Conservation (phyloP, 2,113 vertebrate species). For the Martes martes region DNA sequence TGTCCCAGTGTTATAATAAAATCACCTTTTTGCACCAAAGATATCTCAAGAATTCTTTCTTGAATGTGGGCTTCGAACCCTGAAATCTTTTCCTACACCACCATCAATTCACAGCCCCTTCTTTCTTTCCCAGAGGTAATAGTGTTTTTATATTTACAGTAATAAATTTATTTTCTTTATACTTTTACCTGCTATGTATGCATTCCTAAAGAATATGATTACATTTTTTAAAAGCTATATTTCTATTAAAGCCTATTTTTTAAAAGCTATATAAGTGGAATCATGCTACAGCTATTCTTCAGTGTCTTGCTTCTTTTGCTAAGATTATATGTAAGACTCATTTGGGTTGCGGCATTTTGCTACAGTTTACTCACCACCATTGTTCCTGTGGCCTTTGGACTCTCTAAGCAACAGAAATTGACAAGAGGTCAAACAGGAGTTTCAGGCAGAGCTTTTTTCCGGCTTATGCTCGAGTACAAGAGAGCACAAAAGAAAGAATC, state of each 20-base stretch:
- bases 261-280: not conserved
- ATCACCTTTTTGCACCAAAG: not conserved
- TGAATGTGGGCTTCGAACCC: not conserved
- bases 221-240: not conserved
- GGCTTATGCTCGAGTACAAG: not conserved
- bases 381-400: not conserved
- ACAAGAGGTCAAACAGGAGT: not conserved
- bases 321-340: not conserved
- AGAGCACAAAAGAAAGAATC: not conserved
- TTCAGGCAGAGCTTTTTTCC: not conserved
- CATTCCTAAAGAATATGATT: not conserved
- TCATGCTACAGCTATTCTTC: not conserved
- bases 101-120: not conserved
- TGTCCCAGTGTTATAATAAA: not conserved
- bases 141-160: not conserved
- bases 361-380: not conserved
- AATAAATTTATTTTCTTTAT: not conserved
- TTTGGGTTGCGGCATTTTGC: not conserved
- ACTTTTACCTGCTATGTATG: not conserved
- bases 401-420: not conserved
- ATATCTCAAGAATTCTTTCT: not conserved
- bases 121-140: not conserved
- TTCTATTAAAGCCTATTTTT: not conserved
- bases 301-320: constrained; percentile 11
- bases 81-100: not conserved